Evolutionary conservation across 2,797 vertebrate species (phyloP), one percentile per base, ranked within the genome.

Genomic region (Ambastaia sidthimunki): DNA sequence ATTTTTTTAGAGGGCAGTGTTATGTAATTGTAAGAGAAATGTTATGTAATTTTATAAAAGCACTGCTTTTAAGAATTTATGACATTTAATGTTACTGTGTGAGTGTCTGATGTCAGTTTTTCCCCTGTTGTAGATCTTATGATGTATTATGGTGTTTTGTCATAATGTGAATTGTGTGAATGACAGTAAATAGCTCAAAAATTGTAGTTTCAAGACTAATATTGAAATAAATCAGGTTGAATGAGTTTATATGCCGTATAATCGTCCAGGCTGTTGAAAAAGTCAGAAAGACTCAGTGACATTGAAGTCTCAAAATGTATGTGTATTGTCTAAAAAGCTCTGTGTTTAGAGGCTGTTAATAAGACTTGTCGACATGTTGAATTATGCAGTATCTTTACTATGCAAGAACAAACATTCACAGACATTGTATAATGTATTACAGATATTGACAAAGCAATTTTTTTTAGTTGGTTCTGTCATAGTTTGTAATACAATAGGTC

Each of bases 101-200:
- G 4, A 59, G 23, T 4, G 4, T 60, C 12, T 62, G 13, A 71
- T 44, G 13, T 72, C 73, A 18, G 47, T 55, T 34, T 72, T 25
- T 68, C 7, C 12, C 37, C 15, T 37, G 4, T 18, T 54, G 41
- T 55, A 37, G 52, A 80, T 16, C 28, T 28, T 4, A 28, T 28
- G 28, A 12, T 67, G 60, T 21, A 60, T 48, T 68, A 55, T 41
- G 41, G 12, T 44, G 19, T 74, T 60, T 63, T 21, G 18, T 21
- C 55, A 28, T 60, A 74, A 78, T 18, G 60, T 76, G 68, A 72
- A 57, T 18, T 65, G 37, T 21, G 28, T 54, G 74, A 77, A 31
- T 50, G 50, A 59, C 54, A n/a, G 55, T 55, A 78, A 78, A 83
- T 63, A 66, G 7, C 52, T 59, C 3, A 21, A 11, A 48, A 70